Conservation (phyloP, 2,888 invertebrate species). For the Hydropsyche betteni region DNA sequence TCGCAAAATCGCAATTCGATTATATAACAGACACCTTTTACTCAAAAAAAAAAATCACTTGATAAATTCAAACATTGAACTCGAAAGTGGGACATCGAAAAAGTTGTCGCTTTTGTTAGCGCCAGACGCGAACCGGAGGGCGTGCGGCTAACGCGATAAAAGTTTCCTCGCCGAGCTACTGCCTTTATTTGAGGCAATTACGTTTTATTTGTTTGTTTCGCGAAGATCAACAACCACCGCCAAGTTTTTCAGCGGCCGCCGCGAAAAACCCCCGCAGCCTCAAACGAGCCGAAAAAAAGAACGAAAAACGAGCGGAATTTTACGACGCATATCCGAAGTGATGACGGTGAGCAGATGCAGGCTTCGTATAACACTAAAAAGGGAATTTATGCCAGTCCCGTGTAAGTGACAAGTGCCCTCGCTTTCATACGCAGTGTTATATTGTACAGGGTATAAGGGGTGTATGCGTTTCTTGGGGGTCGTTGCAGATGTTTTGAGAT, state of each 20-base stretch:
- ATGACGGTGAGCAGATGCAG: slow-evolving; percentile 29
- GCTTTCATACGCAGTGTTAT: too few species aligned
- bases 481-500: not conserved
- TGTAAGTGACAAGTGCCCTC: slow-evolving; percentile 26
- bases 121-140: too few species aligned
- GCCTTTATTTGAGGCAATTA: slow-evolving; percentile 20
- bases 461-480: not conserved
- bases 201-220: slow-evolving; percentile 21
- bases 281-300: not conserved
- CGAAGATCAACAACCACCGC: slow-evolving; percentile 13
- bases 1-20: too few species aligned
- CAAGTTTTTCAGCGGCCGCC: slow-evolving; percentile 1
- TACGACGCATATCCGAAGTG: not conserved
- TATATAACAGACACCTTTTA: too few species aligned
- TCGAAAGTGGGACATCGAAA: too few species aligned
- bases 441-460: not conserved
- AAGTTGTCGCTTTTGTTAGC: too few species aligned
- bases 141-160: slow-evolving; percentile 24
- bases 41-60: too few species aligned
- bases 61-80: too few species aligned
- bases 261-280: not conserved
- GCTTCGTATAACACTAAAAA: slow-evolving; percentile 6
- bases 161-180: not conserved
- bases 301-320: too few species aligned
- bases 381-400: not conserved